A percentile compares a stretch with the other conserved stretches of the same genome.
These are phyloP conservation scores for Chironomus tentans DNA, from an alignment of 2,888 invertebrate genomes.

Conservation along the genomic window DNA sequence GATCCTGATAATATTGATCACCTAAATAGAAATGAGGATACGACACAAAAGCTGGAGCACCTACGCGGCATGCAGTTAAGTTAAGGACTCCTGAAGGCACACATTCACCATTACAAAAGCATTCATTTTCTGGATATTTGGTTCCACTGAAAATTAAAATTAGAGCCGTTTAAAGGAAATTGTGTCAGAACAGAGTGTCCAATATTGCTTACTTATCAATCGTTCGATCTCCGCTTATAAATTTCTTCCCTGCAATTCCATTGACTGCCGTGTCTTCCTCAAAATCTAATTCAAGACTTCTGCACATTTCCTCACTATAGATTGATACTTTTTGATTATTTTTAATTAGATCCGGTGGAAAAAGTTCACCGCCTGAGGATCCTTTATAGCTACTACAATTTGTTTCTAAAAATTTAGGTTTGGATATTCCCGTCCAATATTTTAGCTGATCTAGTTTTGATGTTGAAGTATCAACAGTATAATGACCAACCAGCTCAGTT, in stretches of 20 bases:
- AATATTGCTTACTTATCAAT: conserved; percentile 55
- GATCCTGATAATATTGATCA: conserved; percentile 54
- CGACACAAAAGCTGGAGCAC: conserved; percentile 74
- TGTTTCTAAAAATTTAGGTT: conserved; percentile 45
- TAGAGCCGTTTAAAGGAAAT: too few relatives aligned
- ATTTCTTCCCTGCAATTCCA: conserved; percentile 59
- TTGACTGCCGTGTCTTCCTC: conserved; percentile 47
- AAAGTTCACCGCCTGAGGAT: conserved; percentile 67
- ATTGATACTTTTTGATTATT: conserved; percentile 48
- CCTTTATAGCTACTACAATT: conserved; percentile 56
- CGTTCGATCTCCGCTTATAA: conserved; percentile 51
- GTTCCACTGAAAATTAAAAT: conserved; percentile 42
- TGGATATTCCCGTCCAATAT: conserved; percentile 60
- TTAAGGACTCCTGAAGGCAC: conserved; percentile 67
- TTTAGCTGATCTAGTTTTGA: conserved; percentile 56
- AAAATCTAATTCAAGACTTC: conserved; percentile 55
- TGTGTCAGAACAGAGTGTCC: too few relatives aligned
- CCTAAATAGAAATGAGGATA: conserved; percentile 76
- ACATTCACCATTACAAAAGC: conserved; percentile 66
- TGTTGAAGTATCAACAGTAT: conserved; percentile 65
- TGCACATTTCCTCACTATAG: conserved; percentile 69
- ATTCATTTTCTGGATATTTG: conserved; percentile 51
- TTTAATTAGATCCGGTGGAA: conserved; percentile 55
- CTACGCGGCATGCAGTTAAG: conserved; percentile 67
- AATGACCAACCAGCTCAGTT: conserved; percentile 46